phyloP scores from a whole-genome alignment of 2,797 vertebrate species.

The Lagodon rhomboides region DNA sequence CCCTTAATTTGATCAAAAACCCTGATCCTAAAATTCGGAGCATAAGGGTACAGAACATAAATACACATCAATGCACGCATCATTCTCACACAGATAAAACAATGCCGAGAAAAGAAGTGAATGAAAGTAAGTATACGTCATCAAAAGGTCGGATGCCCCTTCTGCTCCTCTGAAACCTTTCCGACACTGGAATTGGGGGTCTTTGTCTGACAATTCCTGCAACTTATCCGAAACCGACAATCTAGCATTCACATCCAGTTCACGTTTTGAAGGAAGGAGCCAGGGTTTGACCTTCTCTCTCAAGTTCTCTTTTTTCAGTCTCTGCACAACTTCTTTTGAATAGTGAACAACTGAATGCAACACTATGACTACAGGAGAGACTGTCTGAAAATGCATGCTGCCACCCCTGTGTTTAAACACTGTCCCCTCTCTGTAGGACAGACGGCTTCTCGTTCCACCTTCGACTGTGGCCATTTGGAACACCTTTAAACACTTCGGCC shows the following conservation, averaged over 20 bases:
- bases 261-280: not conserved
- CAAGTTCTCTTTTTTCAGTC: not conserved
- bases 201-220: not conserved
- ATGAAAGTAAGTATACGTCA: not conserved
- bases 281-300: not conserved
- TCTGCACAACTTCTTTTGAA: not conserved
- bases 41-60: not conserved
- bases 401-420: not conserved
- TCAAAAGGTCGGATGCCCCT: too few relatives aligned
- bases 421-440: too few relatives aligned
- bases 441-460: too few relatives aligned
- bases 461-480: too few relatives aligned
- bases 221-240: not conserved
- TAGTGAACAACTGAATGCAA: not conserved
- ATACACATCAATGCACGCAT: too few relatives aligned
- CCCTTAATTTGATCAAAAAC: constrained; percentile 15
- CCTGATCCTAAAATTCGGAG: not conserved
- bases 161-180: not conserved
- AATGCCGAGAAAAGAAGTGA: not conserved
- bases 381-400: not conserved
- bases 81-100: too few relatives aligned
- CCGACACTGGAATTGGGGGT: not conserved
- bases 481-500: too few relatives aligned
- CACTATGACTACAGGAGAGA: not conserved
- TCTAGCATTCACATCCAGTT: not conserved